Evolutionary conservation across 23 tunicate genomes (phyloP), one percentile per base, ranked within the genome.

Genomic region (Diplosoma virens): DNA sequence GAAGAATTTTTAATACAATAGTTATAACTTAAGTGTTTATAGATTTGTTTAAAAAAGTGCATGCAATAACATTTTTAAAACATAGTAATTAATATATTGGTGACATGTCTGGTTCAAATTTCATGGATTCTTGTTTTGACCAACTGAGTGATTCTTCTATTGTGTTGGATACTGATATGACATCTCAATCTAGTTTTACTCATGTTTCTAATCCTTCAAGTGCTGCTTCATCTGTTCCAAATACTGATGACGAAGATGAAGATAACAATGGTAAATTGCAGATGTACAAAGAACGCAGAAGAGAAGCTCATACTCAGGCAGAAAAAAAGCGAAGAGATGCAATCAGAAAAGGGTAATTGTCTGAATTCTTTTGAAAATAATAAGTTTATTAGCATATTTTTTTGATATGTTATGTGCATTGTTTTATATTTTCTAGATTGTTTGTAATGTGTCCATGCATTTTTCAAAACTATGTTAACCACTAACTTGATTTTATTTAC

Each of bases 301-400:
- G 97, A 32, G 97, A 92, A 53, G 99, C 99, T 1, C 99, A 94
- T 75, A 94, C 99, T 20, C 90, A 82, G 33, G 99, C 99, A 16
- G 99, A 94, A 74, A 94, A 94, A 50, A 84, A 93, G 30, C 66
- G 99, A 30, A 73, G 99, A 58, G 99, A 94, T 53, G 84, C 87
- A 3, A 94, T 94, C 1, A 72, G 88, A 33, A 87, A 87, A 67
- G 99, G 99, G 47, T 71, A 73, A 41, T 53, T n/a, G 17, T 26
- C 9, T 16, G 52, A n/a, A n/a, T n/a, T n/a, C n/a, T n/a, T n/a
- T n/a, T n/a, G n/a, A n/a, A n/a, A n/a, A n/a, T n/a, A n/a, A n/a
- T n/a, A n/a, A n/a, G n/a, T n/a, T n/a, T n/a, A n/a, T n/a, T n/a
- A n/a, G n/a, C n/a, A n/a, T n/a, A n/a, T n/a, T n/a, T n/a, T n/a